A percentile compares a stretch with the other conserved stretches of the same genome.
Evolutionary conservation across 2,797 vertebrate species (phyloP).

Genomic region (Cyclura pinguis): DNA sequence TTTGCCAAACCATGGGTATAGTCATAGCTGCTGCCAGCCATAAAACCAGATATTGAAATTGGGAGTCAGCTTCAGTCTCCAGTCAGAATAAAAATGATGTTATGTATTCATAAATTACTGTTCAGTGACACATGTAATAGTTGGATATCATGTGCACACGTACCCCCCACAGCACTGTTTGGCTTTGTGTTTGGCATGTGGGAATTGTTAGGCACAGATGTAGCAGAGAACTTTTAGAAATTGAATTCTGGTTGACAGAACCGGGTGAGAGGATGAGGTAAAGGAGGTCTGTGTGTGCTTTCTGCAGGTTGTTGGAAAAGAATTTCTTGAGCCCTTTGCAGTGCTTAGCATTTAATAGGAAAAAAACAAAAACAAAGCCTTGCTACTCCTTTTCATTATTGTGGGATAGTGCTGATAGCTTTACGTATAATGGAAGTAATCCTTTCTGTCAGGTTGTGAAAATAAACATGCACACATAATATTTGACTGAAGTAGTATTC

Average conservation of each 20-base stretch:
- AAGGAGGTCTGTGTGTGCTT: background rate
- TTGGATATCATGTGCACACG: slow-evolving; percentile 34
- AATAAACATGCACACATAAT: background rate
- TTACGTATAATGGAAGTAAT: background rate
- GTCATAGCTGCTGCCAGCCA: background rate
- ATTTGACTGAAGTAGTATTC: background rate
- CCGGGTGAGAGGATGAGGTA: background rate
- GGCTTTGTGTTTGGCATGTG: slow-evolving; percentile 36
- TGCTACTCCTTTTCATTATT: slow-evolving; percentile 24
- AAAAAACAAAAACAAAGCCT: background rate
- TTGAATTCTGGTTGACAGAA: background rate
- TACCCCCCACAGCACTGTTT: slow-evolving; percentile 29
- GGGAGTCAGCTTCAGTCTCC: background rate
- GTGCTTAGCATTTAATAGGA: background rate
- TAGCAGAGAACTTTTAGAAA: slow-evolving; percentile 47
- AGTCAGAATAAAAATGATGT: background rate
- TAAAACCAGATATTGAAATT: background rate
- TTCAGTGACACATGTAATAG: slow-evolving; percentile 18
- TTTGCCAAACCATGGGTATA: background rate
- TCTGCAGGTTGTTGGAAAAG: background rate
- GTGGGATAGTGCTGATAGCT: background rate
- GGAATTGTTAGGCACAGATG: slow-evolving; percentile 47
- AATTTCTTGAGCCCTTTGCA: background rate
- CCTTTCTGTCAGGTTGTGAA: background rate
- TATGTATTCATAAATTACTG: background rate